Base-by-base conservation (phyloP, 2,797 vertebrate genomes). In the Valencia hispanica region DNA sequence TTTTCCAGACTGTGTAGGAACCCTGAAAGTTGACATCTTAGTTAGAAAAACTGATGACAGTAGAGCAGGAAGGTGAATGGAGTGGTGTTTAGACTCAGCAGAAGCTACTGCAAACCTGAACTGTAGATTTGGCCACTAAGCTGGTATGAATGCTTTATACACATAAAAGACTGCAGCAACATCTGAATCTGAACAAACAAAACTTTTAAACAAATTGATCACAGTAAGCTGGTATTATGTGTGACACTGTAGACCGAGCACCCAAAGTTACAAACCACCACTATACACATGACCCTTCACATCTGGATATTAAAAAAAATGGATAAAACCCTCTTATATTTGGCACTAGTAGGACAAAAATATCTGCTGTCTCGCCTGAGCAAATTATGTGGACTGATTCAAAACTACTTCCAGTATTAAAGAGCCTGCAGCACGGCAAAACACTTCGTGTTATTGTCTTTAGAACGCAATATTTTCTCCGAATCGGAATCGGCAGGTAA, bases 291-390 rank as follows among this genome's bases (percentile, higher is more conserved):
- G 69, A 65, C 59, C 34, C 47, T 59, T 82, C 68, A 90, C 68
- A 81, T 80, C 63, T 87, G 77, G 77, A 82, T 82, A 50, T 73
- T 68, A 74, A 68, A 27, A 25, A 18, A 68, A 68, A 43, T 2
- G 8, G 65, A 45, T 45, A 45, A 68, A 68, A 86, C 71, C 63
- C 39, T 70, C 47, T 70, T 63, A 39, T 55, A 80, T 94, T 94
- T 93, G 93, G 93, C 93, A 94, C 91, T 85, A 81, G 68, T 89
- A 82, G 78, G 88, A 83, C 74, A 83, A 85, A 74, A 84, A 77
- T 59, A 68, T 63, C 63, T 77, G 85, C 84, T 61, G 47, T 68
- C n/a, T 36, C 53, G 83, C 88, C 89, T 91, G 90, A 91, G 87
- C 73, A 77, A 74, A 74, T 77, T 61, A 73, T 85, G 70, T 83